phyloP scores from a whole-genome alignment of 2,797 vertebrate species.

The Oceanodroma leucorhoa region DNA sequence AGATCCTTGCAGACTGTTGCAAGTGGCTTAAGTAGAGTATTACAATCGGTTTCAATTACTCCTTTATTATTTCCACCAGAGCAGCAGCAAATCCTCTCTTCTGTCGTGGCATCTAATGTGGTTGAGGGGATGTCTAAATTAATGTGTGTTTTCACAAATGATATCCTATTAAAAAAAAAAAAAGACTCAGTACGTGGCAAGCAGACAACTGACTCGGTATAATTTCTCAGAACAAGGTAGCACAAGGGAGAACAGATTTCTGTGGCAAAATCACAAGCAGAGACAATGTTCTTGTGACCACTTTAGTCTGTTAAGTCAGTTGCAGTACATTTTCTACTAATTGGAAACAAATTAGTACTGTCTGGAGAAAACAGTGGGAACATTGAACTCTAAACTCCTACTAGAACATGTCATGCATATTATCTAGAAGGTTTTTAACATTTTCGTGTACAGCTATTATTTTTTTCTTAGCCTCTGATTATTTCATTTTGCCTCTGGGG shows the following conservation, averaged over 20 bases:
- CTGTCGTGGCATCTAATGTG: background rate
- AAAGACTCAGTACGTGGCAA: background rate
- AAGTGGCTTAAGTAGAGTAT: slow-evolving; percentile 12
- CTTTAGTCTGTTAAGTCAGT: slow-evolving; percentile 54
- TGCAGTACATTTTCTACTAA: slow-evolving; percentile 69
- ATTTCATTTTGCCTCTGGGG: slow-evolving; percentile 66
- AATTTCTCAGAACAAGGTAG: background rate
- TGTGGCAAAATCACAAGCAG: slow-evolving; percentile 23
- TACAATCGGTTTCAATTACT: slow-evolving; percentile 27
- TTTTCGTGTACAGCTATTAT: slow-evolving; percentile 18
- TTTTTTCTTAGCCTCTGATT: slow-evolving; percentile 38
- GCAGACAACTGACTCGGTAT: background rate
- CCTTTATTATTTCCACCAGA: slow-evolving; percentile 31
- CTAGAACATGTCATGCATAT: background rate
- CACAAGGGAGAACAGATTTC: slow-evolving; percentile 1
- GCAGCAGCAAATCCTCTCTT: slow-evolving; percentile 1
- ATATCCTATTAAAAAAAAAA: background rate
- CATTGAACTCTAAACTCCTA: slow-evolving; percentile 48
- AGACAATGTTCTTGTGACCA: slow-evolving; percentile 44
- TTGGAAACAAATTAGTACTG: slow-evolving; percentile 75
- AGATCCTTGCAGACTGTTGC: background rate
- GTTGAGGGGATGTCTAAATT: background rate
- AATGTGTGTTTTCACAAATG: background rate
- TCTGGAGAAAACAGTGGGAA: slow-evolving; percentile 68
- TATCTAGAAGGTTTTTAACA: slow-evolving; percentile 33